A percentile compares a stretch with the other conserved stretches of the same genome.
Evolutionary conservation across 2,888 invertebrate genomes (phyloP).

Genomic region (Mactromeris polynyma): DNA sequence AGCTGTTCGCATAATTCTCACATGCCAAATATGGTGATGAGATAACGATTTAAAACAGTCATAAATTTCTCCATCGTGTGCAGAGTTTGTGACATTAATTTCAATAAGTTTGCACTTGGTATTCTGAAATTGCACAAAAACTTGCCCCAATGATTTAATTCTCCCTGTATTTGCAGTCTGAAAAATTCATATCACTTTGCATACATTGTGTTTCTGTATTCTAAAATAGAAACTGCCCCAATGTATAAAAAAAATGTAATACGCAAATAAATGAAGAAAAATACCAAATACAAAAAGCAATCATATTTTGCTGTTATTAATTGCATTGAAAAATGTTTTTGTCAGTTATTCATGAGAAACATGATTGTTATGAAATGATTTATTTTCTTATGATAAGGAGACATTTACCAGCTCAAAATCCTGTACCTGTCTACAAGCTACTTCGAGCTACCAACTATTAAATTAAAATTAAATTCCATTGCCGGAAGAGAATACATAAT

Average conservation of each 20-base stretch:
- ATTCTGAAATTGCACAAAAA: neutral
- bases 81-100: neutral
- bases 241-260: neutral
- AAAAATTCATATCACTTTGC: neutral
- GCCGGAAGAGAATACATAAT: neutral
- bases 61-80: neutral
- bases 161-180: neutral
- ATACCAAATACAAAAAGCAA: neutral
- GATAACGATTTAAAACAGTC: neutral
- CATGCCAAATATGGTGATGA: neutral
- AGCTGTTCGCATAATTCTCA: neutral
- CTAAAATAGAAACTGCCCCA: neutral
- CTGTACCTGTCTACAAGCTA: neutral
- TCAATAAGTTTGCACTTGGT: conserved; percentile 7
- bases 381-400: neutral
- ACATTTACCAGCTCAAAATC: neutral
- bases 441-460: neutral
- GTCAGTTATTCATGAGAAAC: neutral
- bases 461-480: no score
- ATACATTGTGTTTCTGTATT: neutral
- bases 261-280: neutral
- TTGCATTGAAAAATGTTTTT: neutral
- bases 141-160: neutral
- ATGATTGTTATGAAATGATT: neutral
- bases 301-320: neutral